Conservation (phyloP, 2,797 vertebrate genomes). For the Morus bassanus region DNA sequence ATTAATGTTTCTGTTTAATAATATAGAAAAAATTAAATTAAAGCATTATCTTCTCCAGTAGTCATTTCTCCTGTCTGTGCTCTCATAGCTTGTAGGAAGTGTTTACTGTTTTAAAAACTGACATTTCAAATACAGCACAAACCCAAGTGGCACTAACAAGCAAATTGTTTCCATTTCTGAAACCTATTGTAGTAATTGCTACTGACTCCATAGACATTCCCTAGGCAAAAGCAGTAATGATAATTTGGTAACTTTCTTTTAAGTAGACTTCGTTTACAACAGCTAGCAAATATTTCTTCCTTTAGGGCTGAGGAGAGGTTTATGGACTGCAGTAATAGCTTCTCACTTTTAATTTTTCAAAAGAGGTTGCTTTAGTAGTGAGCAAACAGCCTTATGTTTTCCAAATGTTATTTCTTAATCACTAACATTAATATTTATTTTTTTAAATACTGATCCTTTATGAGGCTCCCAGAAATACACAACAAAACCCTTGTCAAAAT, state of each 20-base stretch:
- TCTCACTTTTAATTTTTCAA: conserved; percentile 25
- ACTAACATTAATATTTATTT: not conserved
- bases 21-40: not conserved
- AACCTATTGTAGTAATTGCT: conserved; percentile 57
- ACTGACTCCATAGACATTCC: conserved; percentile 45
- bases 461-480: not conserved
- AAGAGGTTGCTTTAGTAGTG: not conserved
- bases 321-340: conserved; percentile 19
- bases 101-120: conserved; percentile 42
- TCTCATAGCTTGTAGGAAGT: not conserved
- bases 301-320: not conserved
- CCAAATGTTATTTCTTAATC: not conserved
- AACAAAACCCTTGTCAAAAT: not conserved
- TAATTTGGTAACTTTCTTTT: conserved; percentile 44
- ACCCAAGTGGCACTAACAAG: conserved; percentile 47
- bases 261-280: conserved; percentile 39
- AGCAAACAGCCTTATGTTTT: not conserved
- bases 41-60: not conserved
- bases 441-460: not conserved
- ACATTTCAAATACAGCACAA: conserved; percentile 40
- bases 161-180: conserved; percentile 61
- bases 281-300: conserved; percentile 36
- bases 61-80: not conserved
- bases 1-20: not conserved
- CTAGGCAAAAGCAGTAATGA: conserved; percentile 40